A percentile compares a stretch with the other conserved stretches of the same genome.
Conservation (phyloP, 2,113 vertebrate species). For the Macroglossus sobrinus region DNA sequence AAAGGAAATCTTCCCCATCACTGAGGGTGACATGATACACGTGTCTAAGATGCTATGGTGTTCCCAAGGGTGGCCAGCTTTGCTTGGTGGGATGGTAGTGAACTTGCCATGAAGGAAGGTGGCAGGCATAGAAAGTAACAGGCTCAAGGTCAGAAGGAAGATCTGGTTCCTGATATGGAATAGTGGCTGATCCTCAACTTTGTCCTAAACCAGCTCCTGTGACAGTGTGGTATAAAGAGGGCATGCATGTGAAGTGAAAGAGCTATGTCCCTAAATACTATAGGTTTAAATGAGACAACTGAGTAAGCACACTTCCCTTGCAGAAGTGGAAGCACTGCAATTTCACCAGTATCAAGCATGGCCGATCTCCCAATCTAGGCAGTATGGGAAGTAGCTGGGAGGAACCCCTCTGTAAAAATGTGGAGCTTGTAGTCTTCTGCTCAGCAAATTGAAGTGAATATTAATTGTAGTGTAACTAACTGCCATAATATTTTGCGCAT, state of each 20-base stretch:
- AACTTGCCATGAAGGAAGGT: neutral
- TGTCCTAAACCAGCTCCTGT: neutral
- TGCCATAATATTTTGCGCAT: neutral
- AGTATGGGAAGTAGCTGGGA: neutral
- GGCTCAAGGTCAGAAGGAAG: neutral
- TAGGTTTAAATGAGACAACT: neutral
- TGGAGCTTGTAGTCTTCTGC: neutral
- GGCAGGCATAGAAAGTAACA: neutral
- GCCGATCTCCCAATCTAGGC: neutral
- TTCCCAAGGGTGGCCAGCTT: neutral
- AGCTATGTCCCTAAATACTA: neutral
- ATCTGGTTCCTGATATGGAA: neutral
- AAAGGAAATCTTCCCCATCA: neutral
- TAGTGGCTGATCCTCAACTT: neutral
- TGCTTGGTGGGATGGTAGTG: neutral
- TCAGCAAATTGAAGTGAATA: neutral
- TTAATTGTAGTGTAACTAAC: neutral
- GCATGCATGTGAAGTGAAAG: neutral
- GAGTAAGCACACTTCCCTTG: neutral
- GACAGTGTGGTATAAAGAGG: neutral
- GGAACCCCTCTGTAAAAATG: neutral
- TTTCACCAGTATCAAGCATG: neutral
- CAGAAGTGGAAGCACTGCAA: neutral
- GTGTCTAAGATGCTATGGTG: neutral
- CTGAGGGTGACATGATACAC: neutral